Evolutionary conservation across 2,888 invertebrate genomes (phyloP).

Genomic region (Scaptomyza caliginosa): DNA sequence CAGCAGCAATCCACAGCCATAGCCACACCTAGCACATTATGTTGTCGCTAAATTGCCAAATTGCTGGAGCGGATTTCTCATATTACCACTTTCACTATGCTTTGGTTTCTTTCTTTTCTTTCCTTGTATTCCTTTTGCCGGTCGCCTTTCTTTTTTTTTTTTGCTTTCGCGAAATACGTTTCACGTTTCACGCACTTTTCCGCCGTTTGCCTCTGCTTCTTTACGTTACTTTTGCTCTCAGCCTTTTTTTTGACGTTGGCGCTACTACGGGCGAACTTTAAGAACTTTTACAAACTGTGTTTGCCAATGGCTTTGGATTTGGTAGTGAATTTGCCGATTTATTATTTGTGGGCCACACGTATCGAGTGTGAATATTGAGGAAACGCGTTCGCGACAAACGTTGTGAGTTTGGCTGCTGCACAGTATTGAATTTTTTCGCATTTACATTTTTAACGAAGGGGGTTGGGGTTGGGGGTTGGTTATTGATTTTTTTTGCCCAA

Average conservation of each 20-base stretch:
- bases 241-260: conserved; percentile 53
- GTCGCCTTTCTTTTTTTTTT: conserved; percentile 11
- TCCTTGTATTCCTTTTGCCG: conserved; percentile 38
- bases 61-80: conserved; percentile 21
- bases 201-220: conserved; percentile 9
- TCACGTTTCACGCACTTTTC: conserved; percentile 50
- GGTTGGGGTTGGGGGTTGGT: conserved; percentile 75
- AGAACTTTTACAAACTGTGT: conserved; percentile 2
- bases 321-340: conserved; percentile 21
- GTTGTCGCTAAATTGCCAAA: background rate
- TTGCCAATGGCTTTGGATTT: background rate
- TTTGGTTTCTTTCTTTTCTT: conserved; percentile 9
- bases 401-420: conserved; percentile 67
- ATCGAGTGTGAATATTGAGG: conserved; percentile 27
- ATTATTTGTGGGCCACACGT: conserved; percentile 3
- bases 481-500: conserved; percentile 82
- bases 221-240: conserved; percentile 9
- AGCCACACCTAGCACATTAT: conserved; percentile 70
- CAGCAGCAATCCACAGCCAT: conserved; percentile 29
- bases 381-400: conserved; percentile 63
- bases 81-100: conserved; percentile 48
- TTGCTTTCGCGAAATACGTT: conserved; percentile 25
- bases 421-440: conserved; percentile 82
- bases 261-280: conserved; percentile 42
- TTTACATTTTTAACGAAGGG: conserved; percentile 81